A percentile compares a stretch with the other conserved stretches of the same genome.
Conservation (phyloP, 1,140 invertebrate species). For the Apis florea region DNA sequence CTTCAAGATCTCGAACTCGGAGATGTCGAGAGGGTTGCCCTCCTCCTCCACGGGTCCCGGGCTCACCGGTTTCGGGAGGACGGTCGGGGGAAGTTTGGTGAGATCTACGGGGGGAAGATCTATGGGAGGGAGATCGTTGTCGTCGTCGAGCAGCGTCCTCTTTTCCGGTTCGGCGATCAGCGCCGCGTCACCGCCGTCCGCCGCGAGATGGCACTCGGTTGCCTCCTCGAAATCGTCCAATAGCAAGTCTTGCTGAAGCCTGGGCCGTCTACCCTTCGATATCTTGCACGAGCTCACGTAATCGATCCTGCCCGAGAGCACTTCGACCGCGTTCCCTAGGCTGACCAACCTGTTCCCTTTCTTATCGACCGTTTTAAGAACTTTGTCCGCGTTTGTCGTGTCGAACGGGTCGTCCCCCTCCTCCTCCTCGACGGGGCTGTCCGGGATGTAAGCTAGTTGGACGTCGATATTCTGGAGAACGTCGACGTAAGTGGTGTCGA, state of each 20-base stretch:
- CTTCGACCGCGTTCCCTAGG: constrained; percentile 91
- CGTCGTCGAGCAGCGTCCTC: constrained; percentile 88
- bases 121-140: constrained; percentile 79
- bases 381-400: constrained; percentile 91
- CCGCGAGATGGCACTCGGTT: too few species aligned
- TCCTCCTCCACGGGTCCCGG: constrained; percentile 55
- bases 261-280: constrained; percentile 79
- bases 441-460: constrained; percentile 92
- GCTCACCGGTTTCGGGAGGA: constrained; percentile 68
- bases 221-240: constrained; percentile 85
- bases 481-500: constrained; percentile 93
- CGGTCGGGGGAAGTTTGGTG: constrained; percentile 80
- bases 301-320: constrained; percentile 90
- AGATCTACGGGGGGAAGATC: constrained; percentile 83
- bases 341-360: constrained; percentile 90
- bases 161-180: constrained; percentile 63
- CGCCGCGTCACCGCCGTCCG: background rate
- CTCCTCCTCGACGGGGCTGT: constrained; percentile 87
- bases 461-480: constrained; percentile 91
- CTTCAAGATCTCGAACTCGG: constrained; percentile 75
- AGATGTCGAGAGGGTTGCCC: constrained; percentile 70
- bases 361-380: constrained; percentile 88
- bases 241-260: constrained; percentile 83
- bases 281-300: constrained; percentile 83
- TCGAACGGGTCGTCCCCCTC: constrained; percentile 91